A percentile compares a stretch with the other conserved stretches of the same genome.
Conservation (phyloP, 2,888 invertebrate genomes). For the Apotomis capreana region DNA sequence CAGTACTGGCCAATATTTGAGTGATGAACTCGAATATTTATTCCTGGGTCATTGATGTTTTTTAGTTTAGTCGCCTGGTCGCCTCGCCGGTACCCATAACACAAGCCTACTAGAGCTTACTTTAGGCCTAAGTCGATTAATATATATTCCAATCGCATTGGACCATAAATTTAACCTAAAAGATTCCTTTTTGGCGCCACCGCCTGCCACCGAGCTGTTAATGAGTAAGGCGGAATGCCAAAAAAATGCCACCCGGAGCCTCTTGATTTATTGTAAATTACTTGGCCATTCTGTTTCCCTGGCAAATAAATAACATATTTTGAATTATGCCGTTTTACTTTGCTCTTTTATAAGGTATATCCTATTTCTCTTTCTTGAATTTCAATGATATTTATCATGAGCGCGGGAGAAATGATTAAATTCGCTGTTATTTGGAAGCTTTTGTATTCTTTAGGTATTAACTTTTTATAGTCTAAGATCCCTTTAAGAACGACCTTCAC, state of each 20-base stretch:
- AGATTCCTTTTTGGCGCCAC: conserved; percentile 15
- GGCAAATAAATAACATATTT: conserved; percentile 27
- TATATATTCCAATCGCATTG: conserved; percentile 26
- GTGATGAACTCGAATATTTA: no score
- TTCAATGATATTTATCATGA: background rate
- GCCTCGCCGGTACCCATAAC: no score
- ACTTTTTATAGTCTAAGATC: no score
- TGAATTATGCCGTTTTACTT: conserved; percentile 8
- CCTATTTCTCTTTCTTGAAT: background rate
- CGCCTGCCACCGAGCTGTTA: conserved; percentile 38
- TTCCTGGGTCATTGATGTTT: no score
- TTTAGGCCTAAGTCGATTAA: background rate
- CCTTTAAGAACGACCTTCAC: no score
- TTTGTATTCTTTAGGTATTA: no score
- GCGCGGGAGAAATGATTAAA: no score
- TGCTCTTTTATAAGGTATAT: background rate
- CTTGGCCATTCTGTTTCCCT: conserved; percentile 30
- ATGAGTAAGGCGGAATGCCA: conserved; percentile 41
- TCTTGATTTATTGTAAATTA: conserved; percentile 42
- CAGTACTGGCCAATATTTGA: no score
- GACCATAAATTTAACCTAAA: conserved; percentile 32
- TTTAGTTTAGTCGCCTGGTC: no score
- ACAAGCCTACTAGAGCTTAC: no score
- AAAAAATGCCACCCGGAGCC: conserved; percentile 33
- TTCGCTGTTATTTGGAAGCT: no score